A percentile compares a stretch with the other conserved stretches of the same genome.
These are phyloP conservation scores for Phorcus lineatus DNA, from an alignment of 2,888 invertebrate species.

Conservation along the genomic window DNA sequence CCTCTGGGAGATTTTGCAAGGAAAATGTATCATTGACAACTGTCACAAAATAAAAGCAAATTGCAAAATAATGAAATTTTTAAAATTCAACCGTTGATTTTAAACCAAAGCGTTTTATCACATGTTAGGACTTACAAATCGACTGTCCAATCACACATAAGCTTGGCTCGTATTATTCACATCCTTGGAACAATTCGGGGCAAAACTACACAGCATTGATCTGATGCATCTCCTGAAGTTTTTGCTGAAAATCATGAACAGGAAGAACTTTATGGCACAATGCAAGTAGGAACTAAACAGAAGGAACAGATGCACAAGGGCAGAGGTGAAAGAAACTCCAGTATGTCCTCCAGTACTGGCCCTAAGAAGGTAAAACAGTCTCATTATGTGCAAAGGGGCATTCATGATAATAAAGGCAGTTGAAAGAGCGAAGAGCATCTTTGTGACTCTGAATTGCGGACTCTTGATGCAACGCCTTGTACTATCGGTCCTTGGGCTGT, in stretches of 20 bases:
- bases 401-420: slow-evolving; percentile 43
- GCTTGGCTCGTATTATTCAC: neutral
- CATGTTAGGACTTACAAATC: no score
- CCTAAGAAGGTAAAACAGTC: slow-evolving; percentile 44
- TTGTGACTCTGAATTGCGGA: slow-evolving; percentile 45
- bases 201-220: neutral
- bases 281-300: slow-evolving; percentile 42
- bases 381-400: slow-evolving; percentile 44
- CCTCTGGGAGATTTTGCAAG: no score
- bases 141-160: no score
- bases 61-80: no score
- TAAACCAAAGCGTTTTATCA: no score
- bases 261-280: slow-evolving; percentile 44
- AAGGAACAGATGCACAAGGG: slow-evolving; percentile 38
- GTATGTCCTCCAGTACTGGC: neutral
- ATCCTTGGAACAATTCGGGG: neutral
- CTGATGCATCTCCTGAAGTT: slow-evolving; percentile 38
- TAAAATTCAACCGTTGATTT: no score
- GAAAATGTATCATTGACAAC: no score
- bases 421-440: slow-evolving; percentile 47
- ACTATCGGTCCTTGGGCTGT: slow-evolving; percentile 20
- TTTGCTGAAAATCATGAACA: slow-evolving; percentile 43
- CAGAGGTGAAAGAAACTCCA: slow-evolving; percentile 29
- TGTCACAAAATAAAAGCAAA: no score
- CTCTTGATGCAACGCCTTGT: neutral